phyloP scores from a whole-genome alignment of 2,113 vertebrate species.

The Callospermophilus lateralis region DNA sequence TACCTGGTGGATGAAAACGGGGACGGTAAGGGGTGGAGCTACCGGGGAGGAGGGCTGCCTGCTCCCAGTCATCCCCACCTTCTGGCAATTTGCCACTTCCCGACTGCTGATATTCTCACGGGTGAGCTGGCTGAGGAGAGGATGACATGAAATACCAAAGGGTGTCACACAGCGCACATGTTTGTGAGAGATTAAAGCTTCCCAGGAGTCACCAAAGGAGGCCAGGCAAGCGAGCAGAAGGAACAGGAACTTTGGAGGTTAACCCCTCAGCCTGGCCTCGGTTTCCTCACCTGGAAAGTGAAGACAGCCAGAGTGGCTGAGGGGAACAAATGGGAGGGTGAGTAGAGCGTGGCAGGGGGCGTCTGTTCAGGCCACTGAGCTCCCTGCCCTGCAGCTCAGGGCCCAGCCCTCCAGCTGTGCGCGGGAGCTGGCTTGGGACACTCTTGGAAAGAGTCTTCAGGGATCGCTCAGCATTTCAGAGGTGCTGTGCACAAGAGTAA shows the following conservation, averaged over 20 bases:
- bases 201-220: accelerated
- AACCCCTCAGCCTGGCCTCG: background rate
- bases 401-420: background rate
- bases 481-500: background rate
- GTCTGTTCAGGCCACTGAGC: background rate
- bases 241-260: background rate
- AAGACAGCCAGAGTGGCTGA: background rate
- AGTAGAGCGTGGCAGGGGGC: background rate
- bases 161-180: background rate
- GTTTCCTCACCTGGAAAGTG: background rate
- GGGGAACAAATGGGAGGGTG: background rate
- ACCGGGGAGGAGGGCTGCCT: background rate
- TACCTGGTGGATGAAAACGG: conserved; percentile 97
- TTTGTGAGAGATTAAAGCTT: background rate
- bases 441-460: background rate
- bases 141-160: background rate
- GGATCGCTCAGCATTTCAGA: background rate
- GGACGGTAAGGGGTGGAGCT: conserved; percentile 89
- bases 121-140: background rate
- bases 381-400: background rate
- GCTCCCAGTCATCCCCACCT: background rate
- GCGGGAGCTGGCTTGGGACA: background rate
- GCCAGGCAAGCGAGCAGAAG: accelerated
- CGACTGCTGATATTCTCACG: background rate
- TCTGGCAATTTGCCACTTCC: background rate